These are phyloP conservation scores for Cyprinodon brontotheroides DNA, from an alignment of 2,113 vertebrate genomes.

Conservation along the genomic window DNA sequence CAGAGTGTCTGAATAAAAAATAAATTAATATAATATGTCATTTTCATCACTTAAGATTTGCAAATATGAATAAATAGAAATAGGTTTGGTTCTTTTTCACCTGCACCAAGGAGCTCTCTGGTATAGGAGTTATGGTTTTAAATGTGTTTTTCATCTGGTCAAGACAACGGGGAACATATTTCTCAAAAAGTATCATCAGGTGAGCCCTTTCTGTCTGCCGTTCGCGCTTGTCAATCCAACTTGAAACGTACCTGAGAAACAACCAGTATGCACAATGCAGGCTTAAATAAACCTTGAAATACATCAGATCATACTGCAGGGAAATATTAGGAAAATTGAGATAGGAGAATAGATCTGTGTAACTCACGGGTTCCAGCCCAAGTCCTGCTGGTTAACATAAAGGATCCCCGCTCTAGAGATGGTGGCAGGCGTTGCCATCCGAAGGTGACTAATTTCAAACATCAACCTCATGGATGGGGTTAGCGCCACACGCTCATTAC, in stretches of 20 bases:
- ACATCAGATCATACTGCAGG: background rate
- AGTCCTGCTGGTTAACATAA: constrained; percentile 78
- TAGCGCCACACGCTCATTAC: constrained; percentile 78
- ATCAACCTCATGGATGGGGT: constrained; percentile 78
- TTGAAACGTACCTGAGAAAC: constrained; percentile 70
- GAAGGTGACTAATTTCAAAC: constrained; percentile 81
- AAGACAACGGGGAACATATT: constrained; percentile 74
- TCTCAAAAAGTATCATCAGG: constrained; percentile 80
- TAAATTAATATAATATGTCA: constrained; percentile 1
- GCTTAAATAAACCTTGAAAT: background rate
- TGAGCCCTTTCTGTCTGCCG: constrained; percentile 80
- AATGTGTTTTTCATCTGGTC: constrained; percentile 79
- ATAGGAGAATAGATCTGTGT: background rate
- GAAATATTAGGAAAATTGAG: background rate
- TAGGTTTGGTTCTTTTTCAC: constrained; percentile 45
- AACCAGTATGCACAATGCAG: constrained; percentile 6
- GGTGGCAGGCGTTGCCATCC: constrained; percentile 75
- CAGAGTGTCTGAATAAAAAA: constrained; percentile 74
- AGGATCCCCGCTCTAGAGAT: constrained; percentile 79
- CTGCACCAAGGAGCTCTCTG: constrained; percentile 82
- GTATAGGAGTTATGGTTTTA: constrained; percentile 79
- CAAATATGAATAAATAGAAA: background rate
- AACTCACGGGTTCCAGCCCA: constrained; percentile 82
- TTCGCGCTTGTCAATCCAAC: constrained; percentile 77
- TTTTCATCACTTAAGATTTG: constrained; percentile 7